Base-by-base conservation (phyloP, 2,113 vertebrate genomes). In the Tichodroma muraria region DNA sequence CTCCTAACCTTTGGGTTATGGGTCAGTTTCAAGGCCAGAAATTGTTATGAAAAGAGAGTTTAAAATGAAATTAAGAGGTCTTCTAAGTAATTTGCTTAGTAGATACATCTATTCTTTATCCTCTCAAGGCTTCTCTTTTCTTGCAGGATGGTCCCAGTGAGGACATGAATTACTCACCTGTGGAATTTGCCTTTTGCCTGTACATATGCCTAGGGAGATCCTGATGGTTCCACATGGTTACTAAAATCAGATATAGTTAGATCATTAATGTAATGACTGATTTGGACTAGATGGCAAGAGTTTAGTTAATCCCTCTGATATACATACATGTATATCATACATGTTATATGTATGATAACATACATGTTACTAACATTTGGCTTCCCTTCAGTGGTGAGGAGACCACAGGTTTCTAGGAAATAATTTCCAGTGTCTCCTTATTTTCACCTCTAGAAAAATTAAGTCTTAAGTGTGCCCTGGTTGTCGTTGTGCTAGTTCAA, bases 281-380 rank as follows among this genome's bases (percentile, higher is more conserved):
- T 80, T 77, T 73, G 42, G 54, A 10, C 15, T 57, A 50, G 37
- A 42, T 2, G 3, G 13, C 11, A 49, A 31, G 61, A 25, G 35
- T 81, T 90, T 79, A 64, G 11, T 45, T 9, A 6, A 10, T 59
- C 9, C 5, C 6, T 79, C 44, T 76, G 15, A 42, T 4, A 4
- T 6, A 10, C 9, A 3, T n/a, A 13, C 1, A 0, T 22, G 14
- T 40, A n/a, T n/a, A n/a, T n/a, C n/a, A n/a, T n/a, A n/a, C n/a
- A n/a, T n/a, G n/a, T n/a, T n/a, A n/a, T n/a, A n/a, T n/a, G n/a
- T n/a, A n/a, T n/a, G n/a, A n/a, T n/a, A n/a, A 10, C 9, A 3
- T n/a, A 13, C 1, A 0, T 22, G 14, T 40, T 64, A 45, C 25
- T 17, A 37, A 21, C 25, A 22, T 60, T 40, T 80, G 44, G 25